A percentile compares a stretch with the other conserved stretches of the same genome.
These are phyloP conservation scores for Sinocyclocheilus maitianheensis DNA, from an alignment of 2,113 vertebrate genomes.

Conservation along the genomic window DNA sequence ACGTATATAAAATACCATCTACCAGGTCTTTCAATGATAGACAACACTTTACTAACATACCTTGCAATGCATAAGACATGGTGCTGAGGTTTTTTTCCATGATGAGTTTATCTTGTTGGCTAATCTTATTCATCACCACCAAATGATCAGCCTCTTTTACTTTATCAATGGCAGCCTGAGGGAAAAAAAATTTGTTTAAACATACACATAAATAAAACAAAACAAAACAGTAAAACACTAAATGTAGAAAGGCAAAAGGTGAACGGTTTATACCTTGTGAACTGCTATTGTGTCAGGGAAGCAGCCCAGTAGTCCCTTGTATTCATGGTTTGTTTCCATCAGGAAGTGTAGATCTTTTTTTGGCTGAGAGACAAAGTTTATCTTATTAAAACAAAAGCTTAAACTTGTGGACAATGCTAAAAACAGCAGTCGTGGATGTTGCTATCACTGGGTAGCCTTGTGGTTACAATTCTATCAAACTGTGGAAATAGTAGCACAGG, in stretches of 20 bases:
- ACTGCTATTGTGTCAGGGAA: slow-evolving; percentile 86
- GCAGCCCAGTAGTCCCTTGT: slow-evolving; percentile 86
- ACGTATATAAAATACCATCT: neutral
- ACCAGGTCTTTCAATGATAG: too few species aligned
- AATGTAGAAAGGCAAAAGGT: neutral
- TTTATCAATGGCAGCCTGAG: slow-evolving; percentile 86
- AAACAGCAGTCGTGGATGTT: neutral
- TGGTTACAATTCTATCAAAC: slow-evolving; percentile 27
- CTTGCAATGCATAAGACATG: slow-evolving; percentile 86
- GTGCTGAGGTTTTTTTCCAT: slow-evolving; percentile 84
- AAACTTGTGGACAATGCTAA: neutral
- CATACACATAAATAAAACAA: too few species aligned
- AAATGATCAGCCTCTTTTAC: slow-evolving; percentile 86
- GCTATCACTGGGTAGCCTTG: neutral
- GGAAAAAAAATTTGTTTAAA: neutral
- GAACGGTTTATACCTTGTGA: slow-evolving; percentile 79
- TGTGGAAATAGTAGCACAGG: neutral
- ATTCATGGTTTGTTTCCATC: slow-evolving; percentile 87
- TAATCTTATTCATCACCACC: slow-evolving; percentile 83
- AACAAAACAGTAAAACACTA: neutral
- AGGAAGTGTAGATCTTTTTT: slow-evolving; percentile 87
- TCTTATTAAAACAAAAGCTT: neutral
- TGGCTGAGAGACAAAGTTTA: slow-evolving; percentile 70
- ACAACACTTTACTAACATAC: slow-evolving; percentile 59
- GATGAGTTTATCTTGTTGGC: slow-evolving; percentile 80